phyloP scores from a whole-genome alignment of 2,888 invertebrate species.

The Xestobium rufovillosum region DNA sequence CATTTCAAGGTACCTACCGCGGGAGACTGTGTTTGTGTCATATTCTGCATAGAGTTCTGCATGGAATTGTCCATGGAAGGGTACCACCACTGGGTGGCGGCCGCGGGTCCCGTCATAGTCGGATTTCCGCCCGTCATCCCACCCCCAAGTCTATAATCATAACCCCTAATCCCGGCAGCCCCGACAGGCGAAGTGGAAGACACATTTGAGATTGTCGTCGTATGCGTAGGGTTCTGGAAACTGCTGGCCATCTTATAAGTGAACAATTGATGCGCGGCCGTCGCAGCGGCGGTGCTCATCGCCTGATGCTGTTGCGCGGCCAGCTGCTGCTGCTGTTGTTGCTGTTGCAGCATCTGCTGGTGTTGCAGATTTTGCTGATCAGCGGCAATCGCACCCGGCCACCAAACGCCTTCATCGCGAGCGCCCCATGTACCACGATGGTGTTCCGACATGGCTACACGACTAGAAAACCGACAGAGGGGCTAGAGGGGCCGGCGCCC shows the following conservation, averaged over 20 bases:
- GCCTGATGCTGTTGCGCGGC: constrained; percentile 47
- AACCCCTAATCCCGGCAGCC: constrained; percentile 46
- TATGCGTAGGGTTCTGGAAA: constrained; percentile 66
- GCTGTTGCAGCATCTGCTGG: constrained; percentile 39
- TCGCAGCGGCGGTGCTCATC: constrained; percentile 51
- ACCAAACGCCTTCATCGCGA: constrained; percentile 54
- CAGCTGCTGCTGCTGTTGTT: constrained; percentile 42
- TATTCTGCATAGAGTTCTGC: constrained; percentile 32
- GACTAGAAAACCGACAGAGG: not conserved
- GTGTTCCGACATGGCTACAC: constrained; percentile 53
- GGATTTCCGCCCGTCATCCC: constrained; percentile 41
- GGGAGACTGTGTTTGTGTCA: too few relatives aligned
- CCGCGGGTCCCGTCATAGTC: constrained; percentile 43
- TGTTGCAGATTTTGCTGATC: constrained; percentile 40
- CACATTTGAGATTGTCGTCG: constrained; percentile 55
- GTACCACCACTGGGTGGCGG: constrained; percentile 69
- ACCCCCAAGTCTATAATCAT: constrained; percentile 66
- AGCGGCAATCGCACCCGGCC: constrained; percentile 41
- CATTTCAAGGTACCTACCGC: too few relatives aligned
- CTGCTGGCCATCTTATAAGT: constrained; percentile 82
- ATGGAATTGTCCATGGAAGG: constrained; percentile 49
- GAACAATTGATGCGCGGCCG: constrained; percentile 66
- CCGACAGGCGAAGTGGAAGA: constrained; percentile 57
- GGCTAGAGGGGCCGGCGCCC: not conserved
- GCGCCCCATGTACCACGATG: constrained; percentile 58